Percentiles rank a stretch among this genome's conserved stretches.
phyloP scores from a whole-genome alignment of 2,888 invertebrate genomes.

The Athalia cordata region DNA sequence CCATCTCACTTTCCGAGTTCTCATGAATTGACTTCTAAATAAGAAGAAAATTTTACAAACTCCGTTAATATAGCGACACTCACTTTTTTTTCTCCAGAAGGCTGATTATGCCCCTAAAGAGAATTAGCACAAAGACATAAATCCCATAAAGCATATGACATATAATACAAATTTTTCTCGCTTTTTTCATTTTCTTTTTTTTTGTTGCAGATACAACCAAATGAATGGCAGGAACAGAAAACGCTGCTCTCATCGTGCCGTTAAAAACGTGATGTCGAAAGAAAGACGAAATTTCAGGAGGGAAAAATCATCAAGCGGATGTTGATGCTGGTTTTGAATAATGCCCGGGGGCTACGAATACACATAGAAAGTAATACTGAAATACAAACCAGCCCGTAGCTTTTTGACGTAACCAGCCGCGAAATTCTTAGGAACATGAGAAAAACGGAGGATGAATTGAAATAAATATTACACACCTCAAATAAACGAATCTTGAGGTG shows the following conservation, averaged over 20 bases:
- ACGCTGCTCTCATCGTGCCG: neutral
- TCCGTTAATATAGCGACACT: slow-evolving; percentile 4
- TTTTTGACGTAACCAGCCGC: no score
- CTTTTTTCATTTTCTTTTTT: slow-evolving; percentile 12
- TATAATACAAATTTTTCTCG: no score
- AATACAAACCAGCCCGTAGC: no score
- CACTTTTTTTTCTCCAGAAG: neutral
- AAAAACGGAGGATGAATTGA: no score
- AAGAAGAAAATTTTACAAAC: slow-evolving; percentile 11
- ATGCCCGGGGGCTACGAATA: neutral
- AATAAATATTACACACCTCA: no score
- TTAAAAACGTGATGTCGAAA: neutral
- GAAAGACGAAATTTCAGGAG: neutral
- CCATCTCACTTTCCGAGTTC: neutral
- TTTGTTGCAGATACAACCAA: neutral
- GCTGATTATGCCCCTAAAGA: slow-evolving; percentile 20
- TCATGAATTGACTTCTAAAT: slow-evolving; percentile 21
- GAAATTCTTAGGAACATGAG: no score
- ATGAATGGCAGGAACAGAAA: neutral
- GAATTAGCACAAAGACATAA: slow-evolving; percentile 1
- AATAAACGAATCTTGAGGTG: no score
- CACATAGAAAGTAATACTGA: no score
- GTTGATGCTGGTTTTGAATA: neutral
- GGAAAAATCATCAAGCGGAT: slow-evolving; percentile 8
- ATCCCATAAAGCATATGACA: neutral